A percentile compares a stretch with the other conserved stretches of the same genome.
Conservation (phyloP, 2,113 vertebrate species). For the Chamaetylas fuelleborni region DNA sequence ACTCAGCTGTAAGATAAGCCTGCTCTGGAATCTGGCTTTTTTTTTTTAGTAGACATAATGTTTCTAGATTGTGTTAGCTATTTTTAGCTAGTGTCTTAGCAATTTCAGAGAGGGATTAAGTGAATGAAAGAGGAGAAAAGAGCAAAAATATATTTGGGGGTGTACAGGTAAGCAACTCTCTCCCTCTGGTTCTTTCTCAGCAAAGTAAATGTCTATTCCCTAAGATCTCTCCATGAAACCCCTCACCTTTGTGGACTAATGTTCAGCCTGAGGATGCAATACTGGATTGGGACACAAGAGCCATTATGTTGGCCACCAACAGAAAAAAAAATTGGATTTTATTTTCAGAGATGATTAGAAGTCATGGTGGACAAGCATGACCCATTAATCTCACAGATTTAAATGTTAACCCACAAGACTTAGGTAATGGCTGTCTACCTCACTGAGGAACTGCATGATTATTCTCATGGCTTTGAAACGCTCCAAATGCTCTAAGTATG, state of each 20-base stretch:
- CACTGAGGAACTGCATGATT: neutral
- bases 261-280: neutral
- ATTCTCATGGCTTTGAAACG: neutral
- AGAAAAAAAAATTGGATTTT: neutral
- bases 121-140: neutral
- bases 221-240: neutral
- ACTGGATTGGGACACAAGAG: neutral
- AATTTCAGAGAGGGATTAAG: neutral
- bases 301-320: neutral
- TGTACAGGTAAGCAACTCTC: neutral
- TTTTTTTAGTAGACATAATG: neutral
- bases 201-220: neutral
- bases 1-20: neutral
- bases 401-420: neutral
- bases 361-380: neutral
- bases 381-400: neutral
- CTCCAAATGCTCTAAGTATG: neutral
- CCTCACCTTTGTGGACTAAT: accelerated
- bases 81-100: neutral
- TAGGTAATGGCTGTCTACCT: accelerated
- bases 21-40: neutral
- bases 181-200: neutral
- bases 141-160: neutral
- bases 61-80: neutral
- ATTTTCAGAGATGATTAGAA: neutral